Conservation (phyloP, 2,113 vertebrate genomes). For the Aegotheles bennettii region DNA sequence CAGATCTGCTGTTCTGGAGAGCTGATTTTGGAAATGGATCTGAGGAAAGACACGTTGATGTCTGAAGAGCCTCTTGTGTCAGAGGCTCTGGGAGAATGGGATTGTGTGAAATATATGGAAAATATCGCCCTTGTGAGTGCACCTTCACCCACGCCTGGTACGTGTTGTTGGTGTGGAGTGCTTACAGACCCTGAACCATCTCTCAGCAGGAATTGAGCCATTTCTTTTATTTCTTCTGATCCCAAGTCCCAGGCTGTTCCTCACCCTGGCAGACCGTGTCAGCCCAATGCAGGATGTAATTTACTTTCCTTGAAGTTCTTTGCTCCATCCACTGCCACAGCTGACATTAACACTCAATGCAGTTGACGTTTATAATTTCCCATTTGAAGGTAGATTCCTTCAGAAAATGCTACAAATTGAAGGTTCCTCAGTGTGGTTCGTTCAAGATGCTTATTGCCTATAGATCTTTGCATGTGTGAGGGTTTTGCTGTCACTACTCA, state of each 20-base stretch:
- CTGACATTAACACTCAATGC: neutral
- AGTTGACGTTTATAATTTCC: neutral
- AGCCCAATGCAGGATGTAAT: conserved; percentile 28
- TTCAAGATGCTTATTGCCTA: neutral
- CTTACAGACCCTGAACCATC: neutral
- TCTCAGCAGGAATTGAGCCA: neutral
- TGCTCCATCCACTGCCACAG: neutral
- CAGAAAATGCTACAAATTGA: neutral
- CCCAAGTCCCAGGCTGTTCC: neutral
- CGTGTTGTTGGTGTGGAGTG: neutral
- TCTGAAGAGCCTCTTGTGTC: neutral
- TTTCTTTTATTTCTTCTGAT: conserved; percentile 36
- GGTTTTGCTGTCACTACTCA: neutral
- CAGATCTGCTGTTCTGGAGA: neutral
- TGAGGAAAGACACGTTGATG: neutral
- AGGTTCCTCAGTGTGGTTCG: neutral
- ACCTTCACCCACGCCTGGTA: neutral
- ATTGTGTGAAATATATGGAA: neutral
- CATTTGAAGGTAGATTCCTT: neutral
- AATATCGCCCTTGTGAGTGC: neutral
- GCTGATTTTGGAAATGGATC: neutral
- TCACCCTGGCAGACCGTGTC: conserved; percentile 21
- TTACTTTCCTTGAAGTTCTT: conserved; percentile 29
- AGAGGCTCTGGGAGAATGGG: neutral
- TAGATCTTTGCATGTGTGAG: neutral